phyloP scores from a whole-genome alignment of 2,888 invertebrate genomes.

The Uloborus plumipes region DNA sequence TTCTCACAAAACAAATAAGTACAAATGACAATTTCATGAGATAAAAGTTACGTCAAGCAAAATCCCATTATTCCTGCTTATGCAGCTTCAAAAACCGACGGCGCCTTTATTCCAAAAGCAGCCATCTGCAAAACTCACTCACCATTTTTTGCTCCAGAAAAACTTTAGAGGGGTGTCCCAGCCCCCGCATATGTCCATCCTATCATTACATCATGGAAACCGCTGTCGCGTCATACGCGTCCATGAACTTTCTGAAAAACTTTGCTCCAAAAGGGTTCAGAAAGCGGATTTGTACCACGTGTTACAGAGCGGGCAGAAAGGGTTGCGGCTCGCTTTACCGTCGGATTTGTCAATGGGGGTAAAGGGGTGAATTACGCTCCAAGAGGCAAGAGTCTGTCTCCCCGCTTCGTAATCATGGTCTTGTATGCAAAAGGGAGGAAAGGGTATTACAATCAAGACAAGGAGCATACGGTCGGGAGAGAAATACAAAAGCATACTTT shows the following conservation, averaged over 20 bases:
- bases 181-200: background rate
- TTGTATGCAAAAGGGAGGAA: conserved; percentile 39
- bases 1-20: too few relatives aligned
- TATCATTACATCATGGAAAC: conserved; percentile 21
- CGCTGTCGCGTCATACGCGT: conserved; percentile 19
- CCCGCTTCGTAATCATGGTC: conserved; percentile 44
- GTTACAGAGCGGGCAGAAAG: conserved; percentile 19
- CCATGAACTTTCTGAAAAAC: conserved; percentile 35
- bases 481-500: too few relatives aligned
- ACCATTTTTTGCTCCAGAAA: too few relatives aligned
- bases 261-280: conserved; percentile 28
- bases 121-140: too few relatives aligned
- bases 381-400: conserved; percentile 5
- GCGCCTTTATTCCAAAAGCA: too few relatives aligned
- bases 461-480: conserved; percentile 25
- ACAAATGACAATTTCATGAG: too few relatives aligned
- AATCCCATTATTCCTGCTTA: too few relatives aligned
- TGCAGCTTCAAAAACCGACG: too few relatives aligned
- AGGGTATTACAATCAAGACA: conserved; percentile 9
- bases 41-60: too few relatives aligned
- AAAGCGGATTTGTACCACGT: conserved; percentile 30
- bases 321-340: conserved; percentile 23
- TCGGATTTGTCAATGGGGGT: conserved; percentile 22
- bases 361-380: conserved; percentile 10
- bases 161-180: too few relatives aligned